Evolutionary conservation across 2,113 vertebrate species (phyloP).

Genomic region (Lota lota): DNA sequence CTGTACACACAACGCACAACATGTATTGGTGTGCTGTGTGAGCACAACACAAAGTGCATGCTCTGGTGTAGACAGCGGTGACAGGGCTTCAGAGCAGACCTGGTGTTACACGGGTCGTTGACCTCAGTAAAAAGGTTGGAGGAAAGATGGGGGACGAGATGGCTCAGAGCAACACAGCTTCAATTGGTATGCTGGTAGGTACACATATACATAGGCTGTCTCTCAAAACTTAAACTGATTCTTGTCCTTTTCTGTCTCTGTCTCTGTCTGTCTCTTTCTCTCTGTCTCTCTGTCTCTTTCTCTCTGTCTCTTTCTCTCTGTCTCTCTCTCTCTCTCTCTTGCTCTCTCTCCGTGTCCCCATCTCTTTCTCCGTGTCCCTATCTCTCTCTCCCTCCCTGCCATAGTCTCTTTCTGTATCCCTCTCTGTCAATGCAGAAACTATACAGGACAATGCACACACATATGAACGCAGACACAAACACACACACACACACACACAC

Average conservation of each 20-base stretch:
- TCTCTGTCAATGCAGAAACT: too few species aligned
- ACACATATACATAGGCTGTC: constrained; percentile 46
- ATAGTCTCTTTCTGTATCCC: too few species aligned
- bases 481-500: too few species aligned
- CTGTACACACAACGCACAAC: constrained; percentile 4
- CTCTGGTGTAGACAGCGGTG: neutral
- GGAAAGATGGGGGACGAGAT: constrained; percentile 44
- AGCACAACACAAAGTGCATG: neutral
- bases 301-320: constrained; percentile 60
- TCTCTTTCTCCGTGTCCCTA: too few species aligned
- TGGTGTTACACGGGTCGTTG: constrained; percentile 39
- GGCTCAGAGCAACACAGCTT: constrained; percentile 33
- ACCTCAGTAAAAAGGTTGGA: constrained; percentile 46
- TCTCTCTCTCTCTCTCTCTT: constrained; percentile 59
- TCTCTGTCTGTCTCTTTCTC: too few species aligned
- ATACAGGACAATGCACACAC: too few species aligned
- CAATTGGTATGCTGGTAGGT: constrained; percentile 53
- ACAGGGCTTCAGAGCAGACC: constrained; percentile 15
- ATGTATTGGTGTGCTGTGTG: constrained; percentile 13
- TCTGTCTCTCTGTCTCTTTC: too few species aligned
- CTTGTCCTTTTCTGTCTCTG: too few species aligned
- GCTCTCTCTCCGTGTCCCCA: neutral
- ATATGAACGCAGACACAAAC: too few species aligned
- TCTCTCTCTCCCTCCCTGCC: neutral
- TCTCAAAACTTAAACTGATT: too few species aligned